Evolutionary conservation across 2,888 invertebrate genomes (phyloP), one percentile per base, ranked within the genome.

Genomic region (Hesperia comma): DNA sequence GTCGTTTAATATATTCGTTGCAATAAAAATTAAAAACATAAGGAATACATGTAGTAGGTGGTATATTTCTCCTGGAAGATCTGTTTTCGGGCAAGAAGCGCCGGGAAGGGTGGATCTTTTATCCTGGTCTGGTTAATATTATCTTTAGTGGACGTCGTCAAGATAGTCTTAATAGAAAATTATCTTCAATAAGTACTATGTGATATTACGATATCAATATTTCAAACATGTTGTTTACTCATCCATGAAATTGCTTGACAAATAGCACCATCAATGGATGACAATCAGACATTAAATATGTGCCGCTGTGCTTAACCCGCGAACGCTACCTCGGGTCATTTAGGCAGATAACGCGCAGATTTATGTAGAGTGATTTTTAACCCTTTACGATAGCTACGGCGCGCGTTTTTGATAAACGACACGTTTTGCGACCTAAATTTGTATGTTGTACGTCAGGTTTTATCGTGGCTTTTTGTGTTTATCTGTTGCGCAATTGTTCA

Each of bases 281-380:
- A 69, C 74, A 71, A 70, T 75, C 77, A 78, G 78, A 78, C 78
- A 78, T 79, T 72, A 71, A 77, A 75, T 74, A 72, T 70, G 67
- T 63, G 69, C 67, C 69, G 69, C 69, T 75, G 69, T 75, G 75
- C 70, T 79, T 74, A 80, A 79, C 78, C 77, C 81, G 69, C 72
- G 76, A 82, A 80, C 75, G 77, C 76, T 71, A 79, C 85, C 80
- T 78, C 79, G 78, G 85, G 86, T 86, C 83, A 85, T 88, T 87
- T 87, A 84, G 83, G 75, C 82, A 83, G 90, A 90, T 90, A 91
- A 85, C 86, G 80, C 72, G 68, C 69, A 79, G 84, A 91, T 91
- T 90, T 88, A 91, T 90, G 86, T 80, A 81, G 79, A 86, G 87
- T 87, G 85, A 91, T 91, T 91, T 91, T 90, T 91, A 90, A 91